Evolutionary conservation across 2,888 invertebrate genomes (phyloP).

Genomic region (Imbricaverruca yamaguchii): DNA sequence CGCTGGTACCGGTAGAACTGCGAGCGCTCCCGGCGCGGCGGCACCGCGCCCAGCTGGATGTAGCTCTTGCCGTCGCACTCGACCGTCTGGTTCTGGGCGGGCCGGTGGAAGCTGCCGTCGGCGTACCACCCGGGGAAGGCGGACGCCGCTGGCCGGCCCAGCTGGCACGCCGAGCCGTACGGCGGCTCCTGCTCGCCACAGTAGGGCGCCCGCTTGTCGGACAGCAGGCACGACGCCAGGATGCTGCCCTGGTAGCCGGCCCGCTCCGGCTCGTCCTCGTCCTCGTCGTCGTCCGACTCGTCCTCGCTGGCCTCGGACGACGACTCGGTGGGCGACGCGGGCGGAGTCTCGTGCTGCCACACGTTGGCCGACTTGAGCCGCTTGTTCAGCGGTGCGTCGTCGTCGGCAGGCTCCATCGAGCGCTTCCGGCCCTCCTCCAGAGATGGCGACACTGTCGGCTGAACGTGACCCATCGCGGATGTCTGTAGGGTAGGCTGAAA

Average conservation of each 20-base stretch:
- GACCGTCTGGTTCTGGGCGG: constrained; percentile 10
- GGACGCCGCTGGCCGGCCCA: neutral
- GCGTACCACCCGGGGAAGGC: neutral
- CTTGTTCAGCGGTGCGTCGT: neutral
- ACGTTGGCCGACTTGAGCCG: neutral
- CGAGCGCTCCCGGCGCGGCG: neutral
- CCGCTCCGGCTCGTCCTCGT: constrained; percentile 3
- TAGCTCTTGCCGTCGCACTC: constrained; percentile 23
- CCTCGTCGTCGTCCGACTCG: constrained; percentile 12
- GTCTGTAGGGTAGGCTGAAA: neutral
- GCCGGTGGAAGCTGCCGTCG: neutral
- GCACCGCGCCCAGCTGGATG: constrained; percentile 19
- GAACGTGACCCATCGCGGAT: constrained; percentile 8
- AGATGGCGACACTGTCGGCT: neutral
- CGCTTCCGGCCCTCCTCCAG: neutral
- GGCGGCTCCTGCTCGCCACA: neutral
- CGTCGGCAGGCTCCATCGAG: neutral
- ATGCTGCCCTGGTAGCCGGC: constrained; percentile 13
- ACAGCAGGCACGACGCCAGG: constrained; percentile 17
- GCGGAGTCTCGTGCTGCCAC: constrained; percentile 4
- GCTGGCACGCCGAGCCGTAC: neutral
- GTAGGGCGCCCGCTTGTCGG: neutral
- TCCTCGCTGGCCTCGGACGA: constrained; percentile 17
- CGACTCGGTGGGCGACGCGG: neutral
- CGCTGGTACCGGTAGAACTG: constrained; percentile 66